A percentile compares a stretch with the other conserved stretches of the same genome.
Conservation (phyloP, 2,888 invertebrate genomes). For the Pristionchus arcanus region DNA sequence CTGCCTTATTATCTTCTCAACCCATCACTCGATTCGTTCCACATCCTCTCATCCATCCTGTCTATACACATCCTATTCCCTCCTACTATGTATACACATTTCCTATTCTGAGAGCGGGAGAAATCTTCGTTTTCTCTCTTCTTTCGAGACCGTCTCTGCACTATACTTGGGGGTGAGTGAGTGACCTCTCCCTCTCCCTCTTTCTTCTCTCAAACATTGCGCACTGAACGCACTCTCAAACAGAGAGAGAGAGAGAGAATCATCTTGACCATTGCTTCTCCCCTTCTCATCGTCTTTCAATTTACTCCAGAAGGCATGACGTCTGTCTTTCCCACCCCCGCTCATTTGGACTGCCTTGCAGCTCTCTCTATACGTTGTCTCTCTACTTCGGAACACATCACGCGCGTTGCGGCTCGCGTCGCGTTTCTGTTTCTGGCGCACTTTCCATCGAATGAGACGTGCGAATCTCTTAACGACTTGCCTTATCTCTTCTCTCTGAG, state of each 20-base stretch:
- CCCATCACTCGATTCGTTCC: slow-evolving; percentile 60
- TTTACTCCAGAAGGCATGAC: slow-evolving; percentile 41
- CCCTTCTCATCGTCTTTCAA: background rate
- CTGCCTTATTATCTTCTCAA: background rate
- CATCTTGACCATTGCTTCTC: slow-evolving; percentile 14
- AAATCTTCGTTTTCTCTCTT: slow-evolving; percentile 44
- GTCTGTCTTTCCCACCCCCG: slow-evolving; percentile 14
- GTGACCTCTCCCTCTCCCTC: slow-evolving; percentile 40
- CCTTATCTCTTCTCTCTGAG: background rate
- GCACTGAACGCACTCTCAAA: slow-evolving; percentile 51
- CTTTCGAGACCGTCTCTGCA: slow-evolving; percentile 32
- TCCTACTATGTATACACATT: slow-evolving; percentile 44
- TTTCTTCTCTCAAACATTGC: slow-evolving; percentile 44
- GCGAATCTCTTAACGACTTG: background rate
- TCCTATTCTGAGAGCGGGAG: slow-evolving; percentile 48
- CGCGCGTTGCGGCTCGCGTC: slow-evolving; percentile 52
- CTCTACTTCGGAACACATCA: slow-evolving; percentile 51
- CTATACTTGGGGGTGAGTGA: slow-evolving; percentile 43
- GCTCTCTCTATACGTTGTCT: slow-evolving; percentile 50
- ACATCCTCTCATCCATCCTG: slow-evolving; percentile 54
- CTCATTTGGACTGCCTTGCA: slow-evolving; percentile 44
- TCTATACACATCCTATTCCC: background rate
- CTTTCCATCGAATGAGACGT: slow-evolving; percentile 18
- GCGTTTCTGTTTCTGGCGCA: slow-evolving; percentile 47
- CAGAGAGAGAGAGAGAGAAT: slow-evolving; percentile 24